Conservation (phyloP, 2,888 invertebrate species). For the Mesorhabditis sp. region DNA sequence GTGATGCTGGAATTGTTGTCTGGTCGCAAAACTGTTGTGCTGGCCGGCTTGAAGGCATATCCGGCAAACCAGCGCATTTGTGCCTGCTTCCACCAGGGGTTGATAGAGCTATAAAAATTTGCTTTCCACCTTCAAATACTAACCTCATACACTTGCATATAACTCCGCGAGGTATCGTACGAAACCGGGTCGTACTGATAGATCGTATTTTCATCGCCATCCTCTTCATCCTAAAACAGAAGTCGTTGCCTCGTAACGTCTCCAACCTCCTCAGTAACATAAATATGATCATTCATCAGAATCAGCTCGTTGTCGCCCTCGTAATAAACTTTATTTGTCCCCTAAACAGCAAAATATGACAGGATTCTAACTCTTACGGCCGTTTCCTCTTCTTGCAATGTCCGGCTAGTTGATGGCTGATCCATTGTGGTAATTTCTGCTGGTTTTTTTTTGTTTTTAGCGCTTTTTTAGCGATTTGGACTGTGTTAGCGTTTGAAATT, state of each 20-base stretch:
- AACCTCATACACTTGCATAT: neutral
- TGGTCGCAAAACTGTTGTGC: neutral
- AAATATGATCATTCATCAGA: too few species aligned
- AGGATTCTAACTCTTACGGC: too few species aligned
- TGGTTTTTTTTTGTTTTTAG: neutral
- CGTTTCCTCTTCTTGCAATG: neutral
- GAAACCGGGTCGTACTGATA: neutral
- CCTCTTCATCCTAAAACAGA: neutral
- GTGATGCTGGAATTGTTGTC: conserved; percentile 6
- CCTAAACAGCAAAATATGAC: too few species aligned
- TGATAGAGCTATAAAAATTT: neutral
- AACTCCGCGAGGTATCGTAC: neutral
- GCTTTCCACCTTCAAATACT: neutral
- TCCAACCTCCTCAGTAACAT: too few species aligned
- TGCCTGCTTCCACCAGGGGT: neutral
- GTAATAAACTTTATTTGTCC: too few species aligned
- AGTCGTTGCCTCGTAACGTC: too few species aligned
- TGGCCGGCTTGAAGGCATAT: neutral
- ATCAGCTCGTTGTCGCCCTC: too few species aligned
- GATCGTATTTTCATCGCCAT: neutral
- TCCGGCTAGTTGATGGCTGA: neutral
- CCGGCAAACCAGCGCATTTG: neutral
- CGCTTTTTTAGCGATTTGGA: neutral
- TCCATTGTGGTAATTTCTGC: neutral
- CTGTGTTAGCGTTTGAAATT: neutral